phyloP scores from a whole-genome alignment of 2,797 vertebrate species.

The Sorex maritimensis region DNA sequence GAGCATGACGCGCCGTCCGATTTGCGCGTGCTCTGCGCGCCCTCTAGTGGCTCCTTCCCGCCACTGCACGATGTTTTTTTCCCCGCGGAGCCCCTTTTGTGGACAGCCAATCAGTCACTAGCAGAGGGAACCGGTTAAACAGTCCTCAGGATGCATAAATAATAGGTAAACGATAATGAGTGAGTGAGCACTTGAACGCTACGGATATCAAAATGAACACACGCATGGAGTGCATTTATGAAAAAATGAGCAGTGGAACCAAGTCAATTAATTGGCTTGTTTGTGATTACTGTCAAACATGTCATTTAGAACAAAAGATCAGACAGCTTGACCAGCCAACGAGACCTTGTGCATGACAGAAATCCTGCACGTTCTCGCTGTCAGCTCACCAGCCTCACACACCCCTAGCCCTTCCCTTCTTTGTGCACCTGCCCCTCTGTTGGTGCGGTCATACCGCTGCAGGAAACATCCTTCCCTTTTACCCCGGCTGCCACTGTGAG shows the following conservation, averaged over 20 bases:
- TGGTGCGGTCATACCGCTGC: background rate
- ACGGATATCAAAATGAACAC: background rate
- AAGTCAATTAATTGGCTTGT: background rate
- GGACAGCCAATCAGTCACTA: background rate
- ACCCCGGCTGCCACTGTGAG: background rate
- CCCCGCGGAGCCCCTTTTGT: no score
- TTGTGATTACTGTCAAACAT: background rate
- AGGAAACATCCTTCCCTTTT: background rate
- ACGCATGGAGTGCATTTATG: background rate
- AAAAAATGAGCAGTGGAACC: background rate
- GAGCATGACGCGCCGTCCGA: rapidly evolving
- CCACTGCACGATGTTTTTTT: background rate
- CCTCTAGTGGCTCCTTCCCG: background rate
- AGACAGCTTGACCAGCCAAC: background rate
- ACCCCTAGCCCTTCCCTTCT: background rate
- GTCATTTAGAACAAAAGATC: background rate
- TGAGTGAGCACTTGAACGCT: background rate
- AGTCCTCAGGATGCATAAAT: background rate
- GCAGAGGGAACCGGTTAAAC: background rate
- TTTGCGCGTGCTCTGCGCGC: slow-evolving; percentile 24
- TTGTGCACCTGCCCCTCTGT: rapidly evolving
- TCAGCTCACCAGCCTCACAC: background rate
- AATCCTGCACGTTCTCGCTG: background rate
- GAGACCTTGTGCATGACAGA: background rate
- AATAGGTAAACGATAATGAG: background rate